A percentile compares a stretch with the other conserved stretches of the same genome.
Conservation (phyloP, 2,797 vertebrate species). For the Diplodus sargus region DNA sequence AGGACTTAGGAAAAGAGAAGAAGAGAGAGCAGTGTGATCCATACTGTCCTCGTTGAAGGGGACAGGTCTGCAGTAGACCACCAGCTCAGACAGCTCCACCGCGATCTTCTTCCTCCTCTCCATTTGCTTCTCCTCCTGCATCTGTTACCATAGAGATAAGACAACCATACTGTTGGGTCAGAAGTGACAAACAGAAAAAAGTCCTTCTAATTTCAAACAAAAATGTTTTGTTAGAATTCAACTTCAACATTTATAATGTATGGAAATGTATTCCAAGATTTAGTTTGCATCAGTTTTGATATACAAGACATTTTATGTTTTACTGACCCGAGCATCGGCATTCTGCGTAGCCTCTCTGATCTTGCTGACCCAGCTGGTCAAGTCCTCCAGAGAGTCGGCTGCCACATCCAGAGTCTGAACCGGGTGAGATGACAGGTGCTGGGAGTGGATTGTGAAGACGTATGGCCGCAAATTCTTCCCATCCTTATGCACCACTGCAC, state of each 20-base stretch:
- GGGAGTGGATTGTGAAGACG: conserved; percentile 90
- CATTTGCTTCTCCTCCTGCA: conserved; percentile 98
- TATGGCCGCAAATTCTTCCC: conserved; percentile 92
- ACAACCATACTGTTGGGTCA: neutral
- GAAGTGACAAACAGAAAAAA: neutral
- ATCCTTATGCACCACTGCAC: conserved; percentile 90
- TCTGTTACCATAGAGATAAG: conserved; percentile 77
- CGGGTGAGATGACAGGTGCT: conserved; percentile 86
- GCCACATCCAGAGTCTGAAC: conserved; percentile 90
- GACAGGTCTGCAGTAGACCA: conserved; percentile 96
- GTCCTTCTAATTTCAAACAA: too few species aligned
- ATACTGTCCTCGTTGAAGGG: conserved; percentile 99
- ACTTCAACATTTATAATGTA: too few species aligned
- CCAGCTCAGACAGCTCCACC: conserved; percentile 95
- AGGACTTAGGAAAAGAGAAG: too few species aligned
- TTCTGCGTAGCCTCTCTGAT: conserved; percentile 95
- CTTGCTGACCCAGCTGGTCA: conserved; percentile 93
- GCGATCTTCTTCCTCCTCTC: conserved; percentile 98
- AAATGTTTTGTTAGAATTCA: neutral
- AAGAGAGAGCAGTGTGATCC: conserved; percentile 45
- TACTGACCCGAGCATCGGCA: conserved; percentile 91
- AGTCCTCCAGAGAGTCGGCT: conserved; percentile 90
- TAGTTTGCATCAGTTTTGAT: neutral
- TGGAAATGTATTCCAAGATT: neutral
- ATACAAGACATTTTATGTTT: too few species aligned